Evolutionary conservation across 1,140 invertebrate species (phyloP).

Genomic region (Drosophila grimshawi): DNA sequence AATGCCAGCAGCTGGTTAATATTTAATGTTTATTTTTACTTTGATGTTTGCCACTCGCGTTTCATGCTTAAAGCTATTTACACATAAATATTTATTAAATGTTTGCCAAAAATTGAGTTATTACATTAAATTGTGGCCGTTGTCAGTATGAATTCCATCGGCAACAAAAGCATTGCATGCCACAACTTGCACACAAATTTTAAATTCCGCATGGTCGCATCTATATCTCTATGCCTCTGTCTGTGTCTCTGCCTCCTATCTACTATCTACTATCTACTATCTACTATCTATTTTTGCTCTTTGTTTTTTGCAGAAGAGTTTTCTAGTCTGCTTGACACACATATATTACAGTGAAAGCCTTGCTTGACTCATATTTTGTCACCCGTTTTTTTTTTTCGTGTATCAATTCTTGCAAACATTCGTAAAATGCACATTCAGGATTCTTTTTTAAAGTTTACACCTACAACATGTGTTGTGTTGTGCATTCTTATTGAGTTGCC

Average conservation of each 20-base stretch:
- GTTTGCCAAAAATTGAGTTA: conserved; percentile 55
- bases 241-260: background rate
- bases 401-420: conserved; percentile 21
- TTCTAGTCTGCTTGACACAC: conserved; percentile 66
- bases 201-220: conserved; percentile 72
- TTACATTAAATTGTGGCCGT: conserved; percentile 55
- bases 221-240: conserved; percentile 26
- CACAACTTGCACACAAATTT: conserved; percentile 73
- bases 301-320: conserved; percentile 62
- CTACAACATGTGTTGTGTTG: too few species aligned
- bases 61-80: conserved; percentile 61
- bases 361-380: conserved; percentile 61
- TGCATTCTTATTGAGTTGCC: too few species aligned
- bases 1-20: conserved; percentile 58
- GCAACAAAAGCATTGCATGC: conserved; percentile 60
- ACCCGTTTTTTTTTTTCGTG: conserved; percentile 25
- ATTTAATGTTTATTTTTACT: conserved; percentile 65
- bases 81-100: conserved; percentile 46
- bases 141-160: conserved; percentile 37
- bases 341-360: conserved; percentile 69
- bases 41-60: conserved; percentile 51
- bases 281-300: conserved; percentile 42
- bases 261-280: conserved; percentile 11
- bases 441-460: too few species aligned
- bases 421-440: conserved; percentile 24